A percentile compares a stretch with the other conserved stretches of the same genome.
phyloP scores from a whole-genome alignment of 2,888 invertebrate species.

The Adela reaumurella region DNA sequence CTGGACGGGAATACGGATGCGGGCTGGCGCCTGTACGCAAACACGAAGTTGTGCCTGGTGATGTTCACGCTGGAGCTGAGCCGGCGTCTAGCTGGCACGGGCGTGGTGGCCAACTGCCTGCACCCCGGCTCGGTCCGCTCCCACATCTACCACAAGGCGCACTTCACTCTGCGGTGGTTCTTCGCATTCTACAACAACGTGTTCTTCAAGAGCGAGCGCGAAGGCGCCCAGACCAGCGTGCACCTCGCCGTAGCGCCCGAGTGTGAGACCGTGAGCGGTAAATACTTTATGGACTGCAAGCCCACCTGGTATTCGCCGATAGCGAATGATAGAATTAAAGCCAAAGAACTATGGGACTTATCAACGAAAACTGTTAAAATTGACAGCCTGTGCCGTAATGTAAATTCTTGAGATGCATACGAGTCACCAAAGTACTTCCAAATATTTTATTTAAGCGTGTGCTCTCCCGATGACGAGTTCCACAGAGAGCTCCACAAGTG shows the following conservation, averaged over 20 bases:
- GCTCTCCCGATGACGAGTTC: too few species aligned
- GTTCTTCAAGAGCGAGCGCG: neutral
- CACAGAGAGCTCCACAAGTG: too few species aligned
- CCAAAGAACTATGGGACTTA: neutral
- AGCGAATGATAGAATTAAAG: too few species aligned
- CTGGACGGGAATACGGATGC: constrained; percentile 49
- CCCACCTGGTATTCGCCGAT: neutral
- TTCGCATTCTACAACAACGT: neutral
- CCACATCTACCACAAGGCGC: constrained; percentile 19
- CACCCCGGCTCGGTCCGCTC: constrained; percentile 71
- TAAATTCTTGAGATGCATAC: too few species aligned
- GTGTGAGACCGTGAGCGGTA: neutral
- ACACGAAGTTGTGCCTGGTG: constrained; percentile 61
- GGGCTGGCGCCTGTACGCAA: constrained; percentile 42
- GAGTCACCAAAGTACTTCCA: too few species aligned
- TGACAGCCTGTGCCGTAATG: too few species aligned
- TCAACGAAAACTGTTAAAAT: too few species aligned
- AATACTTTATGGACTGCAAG: neutral
- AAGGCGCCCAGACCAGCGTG: too few species aligned
- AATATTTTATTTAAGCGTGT: too few species aligned
- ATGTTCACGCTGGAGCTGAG: constrained; percentile 63
- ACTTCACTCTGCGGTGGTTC: neutral
- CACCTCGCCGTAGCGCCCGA: neutral
- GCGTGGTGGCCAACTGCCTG: constrained; percentile 65
- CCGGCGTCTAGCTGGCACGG: constrained; percentile 51